These are phyloP conservation scores for Drosophila kikkawai DNA, from an alignment of 1,140 invertebrate species.

Conservation along the genomic window DNA sequence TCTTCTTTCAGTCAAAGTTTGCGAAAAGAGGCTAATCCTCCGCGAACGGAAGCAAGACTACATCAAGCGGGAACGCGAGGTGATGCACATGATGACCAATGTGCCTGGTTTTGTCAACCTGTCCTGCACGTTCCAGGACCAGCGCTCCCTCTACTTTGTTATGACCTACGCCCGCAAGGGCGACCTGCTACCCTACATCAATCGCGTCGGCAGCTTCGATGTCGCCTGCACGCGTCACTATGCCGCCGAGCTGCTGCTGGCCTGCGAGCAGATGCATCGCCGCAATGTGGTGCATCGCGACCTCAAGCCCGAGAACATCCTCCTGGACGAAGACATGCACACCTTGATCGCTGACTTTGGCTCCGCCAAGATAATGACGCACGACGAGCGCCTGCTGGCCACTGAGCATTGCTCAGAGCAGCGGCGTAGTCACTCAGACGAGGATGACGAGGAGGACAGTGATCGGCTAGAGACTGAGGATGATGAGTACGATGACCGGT, in stretches of 20 bases:
- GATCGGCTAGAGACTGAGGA: constrained; percentile 60
- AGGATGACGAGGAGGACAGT: constrained; percentile 75
- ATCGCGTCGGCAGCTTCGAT: constrained; percentile 96
- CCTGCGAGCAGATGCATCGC: constrained; percentile 96
- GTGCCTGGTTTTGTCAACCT: constrained; percentile 95
- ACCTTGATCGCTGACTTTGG: constrained; percentile 99
- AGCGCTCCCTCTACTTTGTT: constrained; percentile 97
- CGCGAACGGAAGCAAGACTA: constrained; percentile 97
- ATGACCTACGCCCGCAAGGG: constrained; percentile 97
- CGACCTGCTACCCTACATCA: constrained; percentile 96
- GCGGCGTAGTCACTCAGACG: constrained; percentile 59
- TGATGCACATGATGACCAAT: constrained; percentile 85
- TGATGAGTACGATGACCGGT: constrained; percentile 57
- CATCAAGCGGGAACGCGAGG: constrained; percentile 89
- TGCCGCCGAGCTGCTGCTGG: constrained; percentile 95
- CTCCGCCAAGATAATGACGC: constrained; percentile 93
- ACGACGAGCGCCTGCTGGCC: constrained; percentile 79
- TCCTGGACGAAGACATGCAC: constrained; percentile 97
- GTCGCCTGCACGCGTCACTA: constrained; percentile 96
- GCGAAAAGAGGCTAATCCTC: constrained; percentile 96
- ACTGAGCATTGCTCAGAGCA: constrained; percentile 45
- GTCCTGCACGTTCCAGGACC: constrained; percentile 98
- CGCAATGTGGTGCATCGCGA: constrained; percentile 97
- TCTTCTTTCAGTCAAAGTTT: constrained; percentile 94
- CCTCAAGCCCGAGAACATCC: constrained; percentile 95